These are phyloP conservation scores for Oryzias melastigma DNA, from an alignment of 2,113 vertebrate species.

Conservation along the genomic window DNA sequence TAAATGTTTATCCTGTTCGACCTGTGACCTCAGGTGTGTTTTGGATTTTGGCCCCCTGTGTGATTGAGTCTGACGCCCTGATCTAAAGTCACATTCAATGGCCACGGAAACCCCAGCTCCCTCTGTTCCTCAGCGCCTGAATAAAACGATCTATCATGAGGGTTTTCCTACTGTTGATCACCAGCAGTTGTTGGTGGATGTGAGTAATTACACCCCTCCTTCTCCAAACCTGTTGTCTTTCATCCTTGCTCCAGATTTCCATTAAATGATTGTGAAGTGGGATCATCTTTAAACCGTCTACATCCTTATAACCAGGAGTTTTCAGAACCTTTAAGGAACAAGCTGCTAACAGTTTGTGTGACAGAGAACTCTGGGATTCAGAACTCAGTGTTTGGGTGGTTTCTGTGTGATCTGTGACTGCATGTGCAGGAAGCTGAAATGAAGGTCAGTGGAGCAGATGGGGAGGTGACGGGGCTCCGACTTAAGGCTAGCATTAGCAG, in stretches of 20 bases:
- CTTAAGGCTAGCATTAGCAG: too few relatives aligned
- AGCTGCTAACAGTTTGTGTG: slow-evolving; percentile 17
- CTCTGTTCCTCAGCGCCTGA: too few relatives aligned
- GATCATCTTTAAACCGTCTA: slow-evolving; percentile 4
- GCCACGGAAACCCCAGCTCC: too few relatives aligned
- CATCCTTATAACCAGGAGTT: slow-evolving; percentile 36
- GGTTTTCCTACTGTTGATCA: slow-evolving; percentile 12
- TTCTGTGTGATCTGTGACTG: slow-evolving; percentile 19
- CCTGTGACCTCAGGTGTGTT: too few relatives aligned
- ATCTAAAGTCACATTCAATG: too few relatives aligned
- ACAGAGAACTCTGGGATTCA: slow-evolving; percentile 6
- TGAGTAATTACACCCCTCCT: slow-evolving; percentile 60
- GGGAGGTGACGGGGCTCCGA: too few relatives aligned
- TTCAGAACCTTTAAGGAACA: slow-evolving; percentile 22
- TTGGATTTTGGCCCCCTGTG: too few relatives aligned
- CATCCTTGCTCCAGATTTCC: slow-evolving; percentile 41
- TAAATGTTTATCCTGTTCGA: too few relatives aligned
- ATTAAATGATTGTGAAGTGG: slow-evolving; percentile 57
- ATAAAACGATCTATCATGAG: background rate
- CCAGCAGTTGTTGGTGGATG: slow-evolving; percentile 66
- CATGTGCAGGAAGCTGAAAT: slow-evolving; percentile 10
- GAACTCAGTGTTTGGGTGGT: slow-evolving; percentile 18
- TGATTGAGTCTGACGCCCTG: too few relatives aligned
- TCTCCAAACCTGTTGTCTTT: background rate
- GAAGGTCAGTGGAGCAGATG: background rate